Conservation (phyloP, 2,113 vertebrate genomes). For the Stegastes partitus region DNA sequence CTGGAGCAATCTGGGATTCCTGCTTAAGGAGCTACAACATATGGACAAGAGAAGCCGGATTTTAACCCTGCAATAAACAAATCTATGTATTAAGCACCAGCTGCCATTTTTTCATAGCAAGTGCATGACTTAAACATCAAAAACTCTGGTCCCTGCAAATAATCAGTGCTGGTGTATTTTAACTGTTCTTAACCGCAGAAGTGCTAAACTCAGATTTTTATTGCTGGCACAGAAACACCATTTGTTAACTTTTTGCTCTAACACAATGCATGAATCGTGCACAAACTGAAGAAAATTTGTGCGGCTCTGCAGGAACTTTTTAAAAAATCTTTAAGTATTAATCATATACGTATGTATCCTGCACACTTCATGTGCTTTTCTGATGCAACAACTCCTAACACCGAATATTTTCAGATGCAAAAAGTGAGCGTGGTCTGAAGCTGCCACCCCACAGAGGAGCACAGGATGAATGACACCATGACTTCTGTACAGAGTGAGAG, state of each 20-base stretch:
- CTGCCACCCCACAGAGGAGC: constrained; percentile 12
- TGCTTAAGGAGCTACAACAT: neutral
- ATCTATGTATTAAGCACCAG: neutral
- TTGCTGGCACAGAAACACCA: too few relatives aligned
- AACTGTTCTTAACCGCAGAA: too few relatives aligned
- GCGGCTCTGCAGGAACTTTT: too few relatives aligned
- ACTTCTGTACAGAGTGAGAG: neutral
- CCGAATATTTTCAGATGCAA: neutral
- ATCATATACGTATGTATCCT: neutral
- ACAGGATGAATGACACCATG: neutral
- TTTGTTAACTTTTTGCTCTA: too few relatives aligned
- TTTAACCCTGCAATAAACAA: neutral
- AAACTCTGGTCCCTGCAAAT: too few relatives aligned
- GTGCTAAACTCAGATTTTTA: too few relatives aligned
- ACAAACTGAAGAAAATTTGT: too few relatives aligned
- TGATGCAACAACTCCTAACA: constrained; percentile 10
- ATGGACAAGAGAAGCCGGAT: neutral
- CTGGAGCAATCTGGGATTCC: neutral
- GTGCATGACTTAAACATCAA: too few relatives aligned
- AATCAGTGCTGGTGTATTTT: too few relatives aligned
- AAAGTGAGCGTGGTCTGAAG: neutral
- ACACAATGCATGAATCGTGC: too few relatives aligned
- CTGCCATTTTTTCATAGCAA: neutral
- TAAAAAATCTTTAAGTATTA: too few relatives aligned
- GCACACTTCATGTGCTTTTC: constrained; percentile 6